These are phyloP conservation scores for Calameuta pallipes DNA, from an alignment of 2,888 invertebrate species.

Conservation along the genomic window DNA sequence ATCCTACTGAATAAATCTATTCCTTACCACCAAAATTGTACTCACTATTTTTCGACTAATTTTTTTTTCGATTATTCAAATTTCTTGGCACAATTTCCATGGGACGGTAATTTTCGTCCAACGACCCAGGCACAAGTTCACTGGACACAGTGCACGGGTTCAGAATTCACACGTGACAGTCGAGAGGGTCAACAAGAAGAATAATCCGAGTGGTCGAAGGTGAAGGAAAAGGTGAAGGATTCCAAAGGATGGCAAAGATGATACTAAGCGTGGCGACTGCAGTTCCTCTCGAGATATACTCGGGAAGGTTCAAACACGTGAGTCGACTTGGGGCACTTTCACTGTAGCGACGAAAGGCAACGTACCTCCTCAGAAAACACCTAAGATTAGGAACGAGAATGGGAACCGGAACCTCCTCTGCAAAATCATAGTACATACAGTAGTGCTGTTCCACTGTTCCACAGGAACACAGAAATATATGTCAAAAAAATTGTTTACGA, in stretches of 20 bases:
- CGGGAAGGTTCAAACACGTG: constrained; percentile 54
- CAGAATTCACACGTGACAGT: not conserved
- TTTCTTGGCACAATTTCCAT: not conserved
- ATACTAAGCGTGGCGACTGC: constrained; percentile 52
- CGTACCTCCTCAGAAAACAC: not conserved
- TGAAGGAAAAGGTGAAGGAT: constrained; percentile 1
- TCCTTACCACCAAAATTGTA: not conserved
- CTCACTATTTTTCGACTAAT: not conserved
- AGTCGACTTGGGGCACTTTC: constrained; percentile 56
- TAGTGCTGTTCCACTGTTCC: not conserved
- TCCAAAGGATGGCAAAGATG: constrained; percentile 53
- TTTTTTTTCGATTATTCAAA: not conserved
- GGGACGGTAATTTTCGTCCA: not conserved
- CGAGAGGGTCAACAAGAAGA: not conserved
- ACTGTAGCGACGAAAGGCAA: constrained; percentile 38
- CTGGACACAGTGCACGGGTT: not conserved
- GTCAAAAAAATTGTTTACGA: too few species aligned
- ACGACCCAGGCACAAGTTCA: not conserved
- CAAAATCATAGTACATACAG: not conserved
- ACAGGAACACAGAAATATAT: not conserved
- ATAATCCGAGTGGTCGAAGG: not conserved
- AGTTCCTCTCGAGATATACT: constrained; percentile 56
- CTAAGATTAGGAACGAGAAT: not conserved
- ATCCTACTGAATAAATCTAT: not conserved
- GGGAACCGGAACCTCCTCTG: not conserved